Evolutionary conservation across 2,888 invertebrate genomes (phyloP).

Genomic region (Eucriotettix oculatus): DNA sequence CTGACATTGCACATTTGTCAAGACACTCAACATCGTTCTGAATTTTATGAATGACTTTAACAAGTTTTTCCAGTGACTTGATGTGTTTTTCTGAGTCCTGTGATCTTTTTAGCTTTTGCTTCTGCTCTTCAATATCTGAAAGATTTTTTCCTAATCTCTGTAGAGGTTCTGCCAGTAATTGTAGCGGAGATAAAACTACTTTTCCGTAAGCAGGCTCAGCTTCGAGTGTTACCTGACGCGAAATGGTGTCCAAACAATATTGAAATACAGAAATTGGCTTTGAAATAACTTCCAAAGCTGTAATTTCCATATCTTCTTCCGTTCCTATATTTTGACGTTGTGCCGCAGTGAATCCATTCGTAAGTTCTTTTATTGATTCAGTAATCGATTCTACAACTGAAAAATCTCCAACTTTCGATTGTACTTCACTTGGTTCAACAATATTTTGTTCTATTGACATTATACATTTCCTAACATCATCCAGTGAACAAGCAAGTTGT

Average conservation of each 20-base stretch:
- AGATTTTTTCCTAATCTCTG: neutral
- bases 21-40: neutral
- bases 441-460: no score
- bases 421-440: neutral
- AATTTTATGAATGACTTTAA: neutral
- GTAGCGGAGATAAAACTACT: neutral
- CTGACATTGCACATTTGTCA: neutral
- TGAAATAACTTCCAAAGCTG: neutral
- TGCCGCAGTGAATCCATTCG: neutral
- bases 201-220: neutral
- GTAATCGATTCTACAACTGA: neutral
- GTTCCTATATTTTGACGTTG: neutral
- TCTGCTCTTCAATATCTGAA: neutral
- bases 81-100: neutral
- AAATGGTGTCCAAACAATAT: neutral
- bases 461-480: no score
- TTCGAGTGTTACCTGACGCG: neutral
- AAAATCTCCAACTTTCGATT: neutral
- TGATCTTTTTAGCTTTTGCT: neutral
- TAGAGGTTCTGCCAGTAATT: neutral
- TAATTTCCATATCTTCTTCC: neutral
- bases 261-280: constrained; percentile 4
- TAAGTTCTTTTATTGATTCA: neutral
- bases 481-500: no score
- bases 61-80: neutral